Evolutionary conservation across 2,113 vertebrate genomes (phyloP), one percentile per base, ranked within the genome.

Genomic region (Onychostruthus taczanowskii): DNA sequence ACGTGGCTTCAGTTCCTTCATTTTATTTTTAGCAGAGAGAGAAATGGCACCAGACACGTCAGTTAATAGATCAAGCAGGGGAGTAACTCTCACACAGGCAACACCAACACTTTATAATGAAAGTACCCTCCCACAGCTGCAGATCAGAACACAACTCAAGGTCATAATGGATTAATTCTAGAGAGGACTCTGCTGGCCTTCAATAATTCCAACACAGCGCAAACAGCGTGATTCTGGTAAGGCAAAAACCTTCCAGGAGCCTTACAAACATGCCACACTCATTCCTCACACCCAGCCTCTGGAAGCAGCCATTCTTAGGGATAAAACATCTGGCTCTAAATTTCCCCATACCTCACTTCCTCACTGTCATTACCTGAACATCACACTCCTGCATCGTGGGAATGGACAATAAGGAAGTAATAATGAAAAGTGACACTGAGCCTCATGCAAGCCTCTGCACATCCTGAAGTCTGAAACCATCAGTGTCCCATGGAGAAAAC

Each of bases 1-100:
- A 93, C 27, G 3, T 68, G 64, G n/a, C 4, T 0, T 39, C 22
- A 46, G 75, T 80, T 90, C 89, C 95, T 78, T 81, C 83, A 73
- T 86, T 94, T 86, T 92, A 95, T 90, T 90, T 94, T 86, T 84
- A 94, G 85, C 14, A 3, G 63, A 76, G 37, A 56, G 31, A 79
- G 78, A 74, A 95, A 94, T 26, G 39, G 67, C 72, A 55, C 30
- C 68, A 66, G 43, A 59, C 47, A 4, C 7, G 2, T 47, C 79
- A 59, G 55, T 26, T 50, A 66, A 52, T 33, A 90, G 62, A 76
- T 0, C 13, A 87, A 67, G 58, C 68, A 73, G 50, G 47, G 19
- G n/a, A 59, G 73, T 11, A 84, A 75, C 56, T 37, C 77, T 69
- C 27, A 52, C 24, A 64, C 15, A 41, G 33, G 30, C 30, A 75